phyloP scores from a whole-genome alignment of 64 coral and sea anemone genomes.

The Platygyra sinensis region DNA sequence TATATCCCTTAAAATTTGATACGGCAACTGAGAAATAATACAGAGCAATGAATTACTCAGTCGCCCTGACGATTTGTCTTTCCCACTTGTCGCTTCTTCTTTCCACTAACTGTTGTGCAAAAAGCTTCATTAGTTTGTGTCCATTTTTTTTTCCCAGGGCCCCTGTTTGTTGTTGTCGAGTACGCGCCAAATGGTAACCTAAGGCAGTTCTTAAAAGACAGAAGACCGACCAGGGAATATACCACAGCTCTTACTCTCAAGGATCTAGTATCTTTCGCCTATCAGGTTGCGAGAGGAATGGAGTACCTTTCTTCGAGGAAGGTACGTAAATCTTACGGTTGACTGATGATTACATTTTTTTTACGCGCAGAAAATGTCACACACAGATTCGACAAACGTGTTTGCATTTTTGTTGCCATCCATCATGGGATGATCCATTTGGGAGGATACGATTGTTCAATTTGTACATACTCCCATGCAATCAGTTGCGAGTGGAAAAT shows the following conservation, averaged over 20 bases:
- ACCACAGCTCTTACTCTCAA: slow-evolving; percentile 20
- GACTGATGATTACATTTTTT: background rate
- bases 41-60: too few species aligned
- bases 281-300: slow-evolving; percentile 92
- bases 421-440: too few species aligned
- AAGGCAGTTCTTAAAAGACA: slow-evolving; percentile 81
- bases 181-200: slow-evolving; percentile 85
- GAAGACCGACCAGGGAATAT: slow-evolving; percentile 65
- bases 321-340: slow-evolving; percentile 7
- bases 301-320: slow-evolving; percentile 94
- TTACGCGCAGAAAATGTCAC: background rate
- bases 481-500: too few species aligned
- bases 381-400: background rate
- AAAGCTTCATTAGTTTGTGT: too few species aligned
- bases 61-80: too few species aligned
- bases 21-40: too few species aligned
- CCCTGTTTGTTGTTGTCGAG: slow-evolving; percentile 85
- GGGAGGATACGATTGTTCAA: too few species aligned
- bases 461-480: too few species aligned
- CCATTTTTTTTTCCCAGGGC: slow-evolving; percentile 51
- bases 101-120: background rate
- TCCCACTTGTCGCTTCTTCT: too few species aligned
- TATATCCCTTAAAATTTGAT: too few species aligned
- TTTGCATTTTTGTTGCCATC: too few species aligned
- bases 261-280: slow-evolving; percentile 87